phyloP scores from a whole-genome alignment of 2,888 invertebrate genomes.

The Asteroscopus sphinx region DNA sequence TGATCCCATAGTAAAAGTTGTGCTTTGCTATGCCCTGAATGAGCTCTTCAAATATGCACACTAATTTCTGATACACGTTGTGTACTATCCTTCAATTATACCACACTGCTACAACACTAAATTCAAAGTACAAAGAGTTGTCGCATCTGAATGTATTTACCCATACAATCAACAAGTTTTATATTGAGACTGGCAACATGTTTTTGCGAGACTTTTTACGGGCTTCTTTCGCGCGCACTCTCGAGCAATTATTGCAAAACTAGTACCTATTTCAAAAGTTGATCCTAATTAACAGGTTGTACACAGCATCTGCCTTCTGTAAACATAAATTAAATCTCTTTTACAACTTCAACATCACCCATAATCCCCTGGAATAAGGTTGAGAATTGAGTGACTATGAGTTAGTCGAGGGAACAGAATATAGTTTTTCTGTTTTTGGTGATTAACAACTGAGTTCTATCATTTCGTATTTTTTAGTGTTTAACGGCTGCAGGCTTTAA shows the following conservation, averaged over 20 bases:
- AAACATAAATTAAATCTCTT: conserved; percentile 39
- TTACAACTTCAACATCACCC: conserved; percentile 13
- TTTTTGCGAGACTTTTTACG: conserved; percentile 71
- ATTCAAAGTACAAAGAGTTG: conserved; percentile 12
- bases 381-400: conserved; percentile 26
- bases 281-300: conserved; percentile 81
- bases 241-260: conserved; percentile 79
- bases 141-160: conserved; percentile 48
- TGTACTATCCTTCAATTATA: not conserved
- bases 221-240: conserved; percentile 75
- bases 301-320: conserved; percentile 72
- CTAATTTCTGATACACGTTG: no score
- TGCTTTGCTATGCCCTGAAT: no score
- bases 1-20: no score
- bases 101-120: not conserved
- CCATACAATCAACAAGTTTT: conserved; percentile 70
- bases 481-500: conserved; percentile 56
- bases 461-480: conserved; percentile 63
- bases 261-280: conserved; percentile 77
- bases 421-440: conserved; percentile 67
- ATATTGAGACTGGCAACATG: conserved; percentile 65
- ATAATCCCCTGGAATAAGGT: conserved; percentile 33
- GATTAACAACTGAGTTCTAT: conserved; percentile 72
- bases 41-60: no score
- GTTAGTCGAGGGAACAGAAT: conserved; percentile 19